Evolutionary conservation across 2,797 vertebrate genomes (phyloP).

Genomic region (Typhlichthys subterraneus): DNA sequence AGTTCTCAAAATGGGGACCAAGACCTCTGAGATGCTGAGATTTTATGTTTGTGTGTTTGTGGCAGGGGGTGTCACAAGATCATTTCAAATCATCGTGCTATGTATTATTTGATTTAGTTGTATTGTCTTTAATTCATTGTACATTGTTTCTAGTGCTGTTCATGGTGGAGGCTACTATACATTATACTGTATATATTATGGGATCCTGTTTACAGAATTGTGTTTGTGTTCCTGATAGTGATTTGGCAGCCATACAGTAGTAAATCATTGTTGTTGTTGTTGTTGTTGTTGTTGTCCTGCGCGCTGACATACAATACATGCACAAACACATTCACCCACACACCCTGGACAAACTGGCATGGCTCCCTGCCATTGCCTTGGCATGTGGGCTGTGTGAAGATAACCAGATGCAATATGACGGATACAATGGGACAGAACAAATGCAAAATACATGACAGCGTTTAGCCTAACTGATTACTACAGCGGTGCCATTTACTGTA

Average conservation of each 20-base stretch:
- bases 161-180: too few species aligned
- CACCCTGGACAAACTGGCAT: conserved; percentile 27
- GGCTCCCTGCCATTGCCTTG: neutral
- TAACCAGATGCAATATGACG: conserved; percentile 48
- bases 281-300: conserved; percentile 8
- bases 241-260: conserved; percentile 39
- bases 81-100: too few species aligned
- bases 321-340: conserved; percentile 10
- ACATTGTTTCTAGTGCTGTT: too few species aligned
- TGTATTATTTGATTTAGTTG: too few species aligned
- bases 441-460: conserved; percentile 45
- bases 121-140: too few species aligned
- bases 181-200: too few species aligned
- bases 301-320: conserved; percentile 5
- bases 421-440: conserved; percentile 45
- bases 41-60: too few species aligned
- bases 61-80: too few species aligned
- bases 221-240: conserved; percentile 31
- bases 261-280: conserved; percentile 6
- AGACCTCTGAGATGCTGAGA: too few species aligned
- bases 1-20: too few species aligned
- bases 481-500: conserved; percentile 44
- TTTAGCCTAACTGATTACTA: conserved; percentile 61
- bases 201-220: too few species aligned
- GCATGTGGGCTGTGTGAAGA: conserved; percentile 24